These are phyloP conservation scores for Lepus europaeus DNA, from an alignment of 2,113 vertebrate genomes.

Conservation along the genomic window DNA sequence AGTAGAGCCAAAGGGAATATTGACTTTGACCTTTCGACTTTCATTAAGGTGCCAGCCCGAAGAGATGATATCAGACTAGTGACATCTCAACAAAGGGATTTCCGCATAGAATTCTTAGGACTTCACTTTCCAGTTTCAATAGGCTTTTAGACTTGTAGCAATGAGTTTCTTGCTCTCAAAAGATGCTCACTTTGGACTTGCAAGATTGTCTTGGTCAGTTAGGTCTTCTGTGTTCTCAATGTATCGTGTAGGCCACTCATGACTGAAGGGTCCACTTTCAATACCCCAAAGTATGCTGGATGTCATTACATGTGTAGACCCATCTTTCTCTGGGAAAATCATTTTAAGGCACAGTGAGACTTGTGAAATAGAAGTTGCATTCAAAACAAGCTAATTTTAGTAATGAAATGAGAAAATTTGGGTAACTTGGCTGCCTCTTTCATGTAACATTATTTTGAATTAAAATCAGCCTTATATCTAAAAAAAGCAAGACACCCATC, in stretches of 20 bases:
- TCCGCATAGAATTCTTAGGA: neutral
- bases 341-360: neutral
- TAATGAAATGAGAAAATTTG: neutral
- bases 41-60: neutral
- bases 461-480: neutral
- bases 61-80: neutral
- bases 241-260: accelerated
- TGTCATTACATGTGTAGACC: neutral
- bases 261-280: neutral
- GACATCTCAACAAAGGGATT: neutral
- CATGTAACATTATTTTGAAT: constrained; percentile 8
- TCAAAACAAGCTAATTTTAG: neutral
- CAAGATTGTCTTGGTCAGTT: accelerated
- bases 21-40: neutral
- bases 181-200: neutral
- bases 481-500: neutral
- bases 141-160: neutral
- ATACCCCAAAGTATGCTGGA: too few species aligned
- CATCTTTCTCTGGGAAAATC: neutral
- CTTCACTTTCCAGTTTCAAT: neutral
- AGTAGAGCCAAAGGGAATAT: neutral
- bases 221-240: neutral
- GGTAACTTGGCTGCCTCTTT: neutral
- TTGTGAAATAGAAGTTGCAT: neutral
- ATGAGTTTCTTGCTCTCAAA: neutral